Base-by-base conservation (phyloP, 2,113 vertebrate genomes). In the Microcebus murinus region DNA sequence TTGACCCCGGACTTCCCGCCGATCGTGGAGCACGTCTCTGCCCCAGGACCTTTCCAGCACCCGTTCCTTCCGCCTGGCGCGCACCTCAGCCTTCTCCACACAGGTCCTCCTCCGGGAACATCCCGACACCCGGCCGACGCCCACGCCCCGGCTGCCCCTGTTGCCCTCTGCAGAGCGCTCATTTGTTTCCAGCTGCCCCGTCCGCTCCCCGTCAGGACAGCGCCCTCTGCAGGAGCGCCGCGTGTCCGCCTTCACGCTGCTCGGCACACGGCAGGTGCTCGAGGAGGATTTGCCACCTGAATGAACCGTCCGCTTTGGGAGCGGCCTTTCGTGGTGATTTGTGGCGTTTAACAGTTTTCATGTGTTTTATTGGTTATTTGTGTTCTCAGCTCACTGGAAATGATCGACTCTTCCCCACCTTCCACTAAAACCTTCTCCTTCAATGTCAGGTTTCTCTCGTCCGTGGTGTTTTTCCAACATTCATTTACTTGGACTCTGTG, bases 1-100 rank as follows among this genome's bases (percentile, higher is more conserved):
- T 42, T 18, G 5, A 13, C 50, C 18, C 6, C 31, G 17, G 36
- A 9, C 31, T n/a, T 34, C 31, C 61, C 11, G 1, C 4, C 1
- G 8, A 45, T 34, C 18, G 27, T n/a, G 9, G 10, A 14, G n/a
- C 57, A 73, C 1, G 3, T 31, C 23, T 48, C 34, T 83, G 34
- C 21, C 48, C 25, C 0, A 7, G 2, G 42, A 21, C 1, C 6
- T 67, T 77, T 8, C 4, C 11, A 27, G 8, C 31, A 77, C 9
- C 52, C 39, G 31, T 25, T 10, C 29, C 11, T 17, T 48, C 45
- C 12, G 31, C 63, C 36, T 18, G 57, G 55, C 15, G 15, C 8
- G 8, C 25, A 4, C 2, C 14, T 6, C 36, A 8, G 8, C 0
- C 8, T 6, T 52, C 8, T 23, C 25, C 36, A 0, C 1, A 6